A percentile compares a stretch with the other conserved stretches of the same genome.
These are phyloP conservation scores for Strigamia transsilvanica DNA, from an alignment of 2,888 invertebrate genomes.

Conservation along the genomic window DNA sequence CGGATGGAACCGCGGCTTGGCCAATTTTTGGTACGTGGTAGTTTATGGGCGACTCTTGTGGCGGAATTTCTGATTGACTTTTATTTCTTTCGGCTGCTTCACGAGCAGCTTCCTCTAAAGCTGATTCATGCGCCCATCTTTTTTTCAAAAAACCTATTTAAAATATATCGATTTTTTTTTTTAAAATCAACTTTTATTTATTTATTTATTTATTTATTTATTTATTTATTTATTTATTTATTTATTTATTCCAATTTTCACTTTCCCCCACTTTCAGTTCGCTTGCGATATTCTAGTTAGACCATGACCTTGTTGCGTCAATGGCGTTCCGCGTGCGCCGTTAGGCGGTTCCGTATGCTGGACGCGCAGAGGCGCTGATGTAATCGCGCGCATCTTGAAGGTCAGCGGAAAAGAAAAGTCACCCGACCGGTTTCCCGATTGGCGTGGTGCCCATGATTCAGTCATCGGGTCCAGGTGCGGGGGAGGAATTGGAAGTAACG, in stretches of 20 bases:
- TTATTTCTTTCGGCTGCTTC: conserved; percentile 19
- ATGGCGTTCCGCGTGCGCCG: conserved; percentile 30
- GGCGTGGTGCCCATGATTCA: conserved; percentile 4
- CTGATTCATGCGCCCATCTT: conserved; percentile 37
- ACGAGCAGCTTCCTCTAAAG: conserved; percentile 48
- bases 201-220: neutral
- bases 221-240: neutral
- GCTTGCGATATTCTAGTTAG: neutral
- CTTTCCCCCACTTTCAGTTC: neutral
- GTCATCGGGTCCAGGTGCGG: conserved; percentile 30
- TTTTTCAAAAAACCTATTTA: conserved; percentile 39
- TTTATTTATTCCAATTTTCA: neutral
- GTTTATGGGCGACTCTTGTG: conserved; percentile 87
- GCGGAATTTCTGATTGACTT: conserved; percentile 65
- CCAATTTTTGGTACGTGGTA: conserved; percentile 80
- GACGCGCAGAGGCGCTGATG: conserved; percentile 26
- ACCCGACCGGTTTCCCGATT: conserved; percentile 30
- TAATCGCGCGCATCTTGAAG: conserved; percentile 30
- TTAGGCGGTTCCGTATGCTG: conserved; percentile 25
- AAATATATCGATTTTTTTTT: neutral
- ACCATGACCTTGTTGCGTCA: conserved; percentile 30
- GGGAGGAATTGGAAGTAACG: conserved; percentile 26
- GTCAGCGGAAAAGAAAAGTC: conserved; percentile 30
- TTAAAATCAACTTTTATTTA: neutral
- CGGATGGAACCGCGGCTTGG: conserved; percentile 63